These are phyloP conservation scores for Cephalophus harveyi DNA, from an alignment of 2,113 vertebrate species.

Conservation along the genomic window DNA sequence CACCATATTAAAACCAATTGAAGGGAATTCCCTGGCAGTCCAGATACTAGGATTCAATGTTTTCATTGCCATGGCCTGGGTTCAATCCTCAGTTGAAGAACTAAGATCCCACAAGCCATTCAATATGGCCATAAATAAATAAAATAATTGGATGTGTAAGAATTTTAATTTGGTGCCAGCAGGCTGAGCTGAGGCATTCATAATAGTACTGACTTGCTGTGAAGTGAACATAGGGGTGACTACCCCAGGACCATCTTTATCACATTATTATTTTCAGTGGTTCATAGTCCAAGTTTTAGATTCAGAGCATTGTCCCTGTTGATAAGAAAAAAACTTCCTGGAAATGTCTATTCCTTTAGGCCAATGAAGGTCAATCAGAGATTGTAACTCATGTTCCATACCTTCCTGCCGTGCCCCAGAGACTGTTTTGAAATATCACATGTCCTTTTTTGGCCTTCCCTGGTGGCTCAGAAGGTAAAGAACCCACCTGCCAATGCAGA, in stretches of 20 bases:
- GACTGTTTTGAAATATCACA: background rate
- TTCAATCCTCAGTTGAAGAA: background rate
- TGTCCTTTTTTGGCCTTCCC: background rate
- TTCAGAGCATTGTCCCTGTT: background rate
- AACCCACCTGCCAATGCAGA: background rate
- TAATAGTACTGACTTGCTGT: background rate
- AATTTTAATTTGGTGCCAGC: background rate
- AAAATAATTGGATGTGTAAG: background rate
- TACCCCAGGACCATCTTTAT: background rate
- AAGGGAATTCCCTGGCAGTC: background rate
- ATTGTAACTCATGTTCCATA: fast-evolving
- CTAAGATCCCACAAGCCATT: background rate
- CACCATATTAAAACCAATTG: background rate
- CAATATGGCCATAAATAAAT: background rate
- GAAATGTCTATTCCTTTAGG: background rate
- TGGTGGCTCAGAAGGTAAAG: background rate
- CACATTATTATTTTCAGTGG: background rate
- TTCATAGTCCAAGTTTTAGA: background rate
- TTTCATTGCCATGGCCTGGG: background rate
- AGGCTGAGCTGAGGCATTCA: background rate
- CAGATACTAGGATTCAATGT: background rate
- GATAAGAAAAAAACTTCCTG: background rate
- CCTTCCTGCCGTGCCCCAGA: too few species aligned
- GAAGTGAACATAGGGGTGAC: background rate
- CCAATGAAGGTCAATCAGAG: background rate